Evolutionary conservation across 2,113 vertebrate species (phyloP).

Genomic region (Dipodomys stephensi): DNA sequence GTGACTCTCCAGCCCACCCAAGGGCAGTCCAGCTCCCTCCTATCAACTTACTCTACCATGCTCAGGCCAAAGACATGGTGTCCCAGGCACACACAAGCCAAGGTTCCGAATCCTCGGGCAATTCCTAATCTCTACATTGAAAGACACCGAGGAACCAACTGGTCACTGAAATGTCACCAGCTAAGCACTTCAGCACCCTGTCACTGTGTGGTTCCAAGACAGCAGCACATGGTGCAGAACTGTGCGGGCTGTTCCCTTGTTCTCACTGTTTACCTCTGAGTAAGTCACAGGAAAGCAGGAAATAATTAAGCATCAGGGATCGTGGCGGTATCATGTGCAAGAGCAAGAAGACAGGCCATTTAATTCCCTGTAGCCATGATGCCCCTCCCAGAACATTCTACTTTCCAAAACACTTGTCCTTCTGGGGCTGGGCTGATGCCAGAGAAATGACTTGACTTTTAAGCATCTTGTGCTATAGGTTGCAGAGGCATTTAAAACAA

Average conservation of each 20-base stretch:
- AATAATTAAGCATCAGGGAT: constrained; percentile 19
- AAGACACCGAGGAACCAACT: constrained; percentile 50
- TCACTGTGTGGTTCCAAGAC: not conserved
- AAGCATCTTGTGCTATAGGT: not conserved
- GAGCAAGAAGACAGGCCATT: not conserved
- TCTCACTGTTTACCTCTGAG: not conserved
- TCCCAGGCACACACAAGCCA: not conserved
- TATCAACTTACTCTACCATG: constrained; percentile 13
- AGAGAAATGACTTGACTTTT: not conserved
- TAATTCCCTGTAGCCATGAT: not conserved
- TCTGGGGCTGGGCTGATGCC: not conserved
- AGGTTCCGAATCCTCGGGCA: constrained; percentile 7
- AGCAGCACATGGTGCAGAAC: not conserved
- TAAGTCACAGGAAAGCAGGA: constrained; percentile 28
- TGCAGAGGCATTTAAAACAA: not conserved
- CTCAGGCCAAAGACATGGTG: not conserved
- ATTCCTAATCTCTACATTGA: constrained; percentile 65
- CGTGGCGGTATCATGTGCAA: not conserved
- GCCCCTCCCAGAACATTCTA: not conserved
- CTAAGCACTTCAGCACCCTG: not conserved
- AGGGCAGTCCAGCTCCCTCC: constrained; percentile 23
- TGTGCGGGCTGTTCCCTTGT: not conserved
- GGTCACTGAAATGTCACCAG: constrained; percentile 58
- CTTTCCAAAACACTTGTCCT: constrained; percentile 34
- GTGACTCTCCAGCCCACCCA: not conserved